These are phyloP conservation scores for Halocaridina rubra DNA, from an alignment of 2,888 invertebrate genomes.

Conservation along the genomic window DNA sequence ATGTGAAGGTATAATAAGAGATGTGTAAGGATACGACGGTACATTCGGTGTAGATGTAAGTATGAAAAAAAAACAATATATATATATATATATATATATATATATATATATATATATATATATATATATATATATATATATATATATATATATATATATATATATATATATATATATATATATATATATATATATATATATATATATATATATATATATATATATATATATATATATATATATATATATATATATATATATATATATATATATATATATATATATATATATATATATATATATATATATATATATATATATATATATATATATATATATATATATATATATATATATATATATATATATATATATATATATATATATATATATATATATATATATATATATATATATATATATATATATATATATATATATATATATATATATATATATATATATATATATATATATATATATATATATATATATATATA, in stretches of 20 bases:
- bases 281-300: neutral
- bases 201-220: neutral
- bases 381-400: neutral
- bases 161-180: neutral
- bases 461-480: neutral
- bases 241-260: neutral
- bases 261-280: neutral
- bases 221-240: neutral
- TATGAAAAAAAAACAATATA: neutral
- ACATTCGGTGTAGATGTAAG: neutral
- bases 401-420: neutral
- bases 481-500: constrained; percentile 16
- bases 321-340: neutral
- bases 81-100: neutral
- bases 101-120: neutral
- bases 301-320: neutral
- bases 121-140: constrained; percentile 10
- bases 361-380: neutral
- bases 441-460: neutral
- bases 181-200: neutral
- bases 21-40: no score
- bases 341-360: neutral
- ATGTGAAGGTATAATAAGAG: no score
- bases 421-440: neutral
- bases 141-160: constrained; percentile 12